phyloP scores from a whole-genome alignment of 2,888 invertebrate genomes.

The Embidobia sp. region DNA sequence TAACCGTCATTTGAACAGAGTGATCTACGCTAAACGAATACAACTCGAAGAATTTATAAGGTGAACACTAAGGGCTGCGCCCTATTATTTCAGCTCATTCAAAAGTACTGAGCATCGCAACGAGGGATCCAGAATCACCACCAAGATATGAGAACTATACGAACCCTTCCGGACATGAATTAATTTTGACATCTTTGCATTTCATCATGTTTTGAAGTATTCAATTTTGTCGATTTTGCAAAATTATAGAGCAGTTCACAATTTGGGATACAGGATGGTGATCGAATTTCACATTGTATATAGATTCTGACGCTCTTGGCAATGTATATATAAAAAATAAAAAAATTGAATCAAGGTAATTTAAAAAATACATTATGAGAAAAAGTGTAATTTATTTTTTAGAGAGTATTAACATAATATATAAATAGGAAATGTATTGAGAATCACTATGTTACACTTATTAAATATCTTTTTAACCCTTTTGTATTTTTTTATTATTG shows the following conservation, averaged over 20 bases:
- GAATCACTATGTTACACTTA: too few species aligned
- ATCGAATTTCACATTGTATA: conserved; percentile 22
- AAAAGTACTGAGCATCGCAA: conserved; percentile 54
- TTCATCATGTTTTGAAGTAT: conserved; percentile 55
- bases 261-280: conserved; percentile 37
- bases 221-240: conserved; percentile 48
- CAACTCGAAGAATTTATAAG: conserved; percentile 32
- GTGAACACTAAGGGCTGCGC: conserved; percentile 27
- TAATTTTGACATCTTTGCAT: conserved; percentile 58
- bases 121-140: conserved; percentile 25
- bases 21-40: conserved; percentile 23
- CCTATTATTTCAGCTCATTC: conserved; percentile 59
- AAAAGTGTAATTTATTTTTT: too few species aligned
- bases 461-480: too few species aligned
- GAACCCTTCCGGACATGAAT: conserved; percentile 60
- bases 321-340: too few species aligned
- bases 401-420: too few species aligned
- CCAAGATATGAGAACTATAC: conserved; percentile 50
- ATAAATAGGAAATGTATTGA: too few species aligned
- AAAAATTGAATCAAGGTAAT: too few species aligned
- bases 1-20: conserved; percentile 31
- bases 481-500: too few species aligned
- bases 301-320: conserved; percentile 21
- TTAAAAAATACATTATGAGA: too few species aligned
- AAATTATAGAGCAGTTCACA: conserved; percentile 39